phyloP scores from a whole-genome alignment of 2,113 vertebrate genomes.

The Petrocephalus microphthalmus region DNA sequence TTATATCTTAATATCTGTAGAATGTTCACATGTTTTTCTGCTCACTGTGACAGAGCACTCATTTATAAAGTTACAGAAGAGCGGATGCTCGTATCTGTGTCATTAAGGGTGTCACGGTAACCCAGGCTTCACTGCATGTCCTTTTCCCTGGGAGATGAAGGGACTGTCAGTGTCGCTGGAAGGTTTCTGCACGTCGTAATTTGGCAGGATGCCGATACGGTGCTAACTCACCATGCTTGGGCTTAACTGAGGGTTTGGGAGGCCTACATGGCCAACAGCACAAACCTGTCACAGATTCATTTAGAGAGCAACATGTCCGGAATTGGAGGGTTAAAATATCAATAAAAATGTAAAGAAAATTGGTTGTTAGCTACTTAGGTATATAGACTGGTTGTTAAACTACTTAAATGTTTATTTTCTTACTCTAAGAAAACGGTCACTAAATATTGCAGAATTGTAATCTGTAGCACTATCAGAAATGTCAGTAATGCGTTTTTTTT shows the following conservation, averaged over 20 bases:
- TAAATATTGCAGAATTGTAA: neutral
- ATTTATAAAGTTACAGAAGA: neutral
- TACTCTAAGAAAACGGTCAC: neutral
- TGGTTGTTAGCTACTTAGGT: neutral
- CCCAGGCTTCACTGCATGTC: neutral
- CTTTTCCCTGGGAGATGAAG: neutral
- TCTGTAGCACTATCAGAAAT: neutral
- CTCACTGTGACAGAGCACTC: neutral
- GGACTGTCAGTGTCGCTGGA: neutral
- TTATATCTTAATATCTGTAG: conserved; percentile 26
- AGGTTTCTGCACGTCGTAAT: neutral
- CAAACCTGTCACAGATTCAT: neutral
- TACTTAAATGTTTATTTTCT: neutral
- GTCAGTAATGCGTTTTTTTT: neutral
- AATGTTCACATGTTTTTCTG: neutral
- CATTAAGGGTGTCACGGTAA: neutral
- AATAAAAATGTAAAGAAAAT: neutral
- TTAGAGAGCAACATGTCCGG: neutral
- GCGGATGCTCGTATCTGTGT: neutral
- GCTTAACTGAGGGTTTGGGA: neutral
- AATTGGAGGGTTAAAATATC: neutral
- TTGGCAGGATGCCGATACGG: neutral
- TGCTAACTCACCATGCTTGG: neutral
- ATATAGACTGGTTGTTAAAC: neutral
- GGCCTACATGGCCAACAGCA: neutral